Percentiles rank a stretch among this genome's conserved stretches.
Evolutionary conservation across 1,140 invertebrate genomes (phyloP).

Genomic region (Plutomurus gul): DNA sequence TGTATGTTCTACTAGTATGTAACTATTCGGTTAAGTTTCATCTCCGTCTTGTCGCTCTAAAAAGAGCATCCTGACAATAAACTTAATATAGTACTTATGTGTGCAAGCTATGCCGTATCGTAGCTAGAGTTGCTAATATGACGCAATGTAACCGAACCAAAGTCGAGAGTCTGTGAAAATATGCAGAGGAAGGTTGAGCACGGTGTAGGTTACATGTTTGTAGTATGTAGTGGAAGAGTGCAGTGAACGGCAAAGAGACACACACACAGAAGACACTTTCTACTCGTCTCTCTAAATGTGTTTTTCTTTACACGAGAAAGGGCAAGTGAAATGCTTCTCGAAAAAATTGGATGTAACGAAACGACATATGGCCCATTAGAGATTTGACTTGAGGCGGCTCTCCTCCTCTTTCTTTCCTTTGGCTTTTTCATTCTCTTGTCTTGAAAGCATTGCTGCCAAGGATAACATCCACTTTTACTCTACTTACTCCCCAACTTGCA

Average conservation of each 20-base stretch:
- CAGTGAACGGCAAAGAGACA: not conserved
- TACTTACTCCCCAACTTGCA: conserved; percentile 21
- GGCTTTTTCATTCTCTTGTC: conserved; percentile 9
- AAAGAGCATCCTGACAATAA: too few species aligned
- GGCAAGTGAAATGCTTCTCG: conserved; percentile 33
- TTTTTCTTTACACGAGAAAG: not conserved
- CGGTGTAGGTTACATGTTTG: too few species aligned
- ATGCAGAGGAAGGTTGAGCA: too few species aligned
- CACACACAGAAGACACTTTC: not conserved
- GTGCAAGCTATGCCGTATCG: too few species aligned
- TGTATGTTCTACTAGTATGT: too few species aligned
- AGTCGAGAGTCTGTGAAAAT: too few species aligned
- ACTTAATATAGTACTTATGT: too few species aligned
- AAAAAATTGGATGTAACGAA: conserved; percentile 52
- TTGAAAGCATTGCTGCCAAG: conserved; percentile 38
- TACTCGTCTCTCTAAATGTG: not conserved
- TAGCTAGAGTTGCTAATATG: too few species aligned
- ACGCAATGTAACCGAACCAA: too few species aligned
- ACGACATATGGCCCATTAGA: conserved; percentile 52
- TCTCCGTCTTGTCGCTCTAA: too few species aligned
- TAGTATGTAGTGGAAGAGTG: too few species aligned
- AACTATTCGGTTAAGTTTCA: too few species aligned
- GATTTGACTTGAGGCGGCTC: conserved; percentile 46
- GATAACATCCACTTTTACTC: conserved; percentile 9
- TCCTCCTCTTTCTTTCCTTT: conserved; percentile 19